Conservation (phyloP, 1,140 invertebrate genomes). For the Lithobius niger region DNA sequence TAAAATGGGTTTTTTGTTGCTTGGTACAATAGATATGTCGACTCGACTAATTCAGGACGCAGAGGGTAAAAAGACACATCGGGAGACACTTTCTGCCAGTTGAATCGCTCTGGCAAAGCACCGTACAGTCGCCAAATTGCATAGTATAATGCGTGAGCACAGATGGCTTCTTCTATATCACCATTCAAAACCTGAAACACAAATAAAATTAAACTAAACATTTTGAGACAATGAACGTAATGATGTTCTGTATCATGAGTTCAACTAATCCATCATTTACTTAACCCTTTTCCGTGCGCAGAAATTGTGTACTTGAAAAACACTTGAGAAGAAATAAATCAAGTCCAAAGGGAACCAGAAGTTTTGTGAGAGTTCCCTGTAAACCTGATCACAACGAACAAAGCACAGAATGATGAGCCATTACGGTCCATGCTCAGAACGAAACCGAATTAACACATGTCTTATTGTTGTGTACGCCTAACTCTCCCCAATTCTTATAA, state of each 20-base stretch:
- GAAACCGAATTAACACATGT: no score
- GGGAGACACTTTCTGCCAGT: slow-evolving; percentile 47
- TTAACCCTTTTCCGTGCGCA: no score
- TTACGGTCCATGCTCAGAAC: no score
- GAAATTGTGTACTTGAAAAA: no score
- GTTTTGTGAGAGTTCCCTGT: no score
- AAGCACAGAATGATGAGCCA: no score
- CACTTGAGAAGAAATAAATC: no score
- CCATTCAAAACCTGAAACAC: slow-evolving; percentile 43
- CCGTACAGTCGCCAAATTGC: slow-evolving; percentile 50
- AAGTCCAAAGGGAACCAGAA: no score
- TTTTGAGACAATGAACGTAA: slow-evolving; percentile 12
- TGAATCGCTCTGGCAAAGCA: slow-evolving; percentile 50
- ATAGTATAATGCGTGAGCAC: slow-evolving; percentile 51
- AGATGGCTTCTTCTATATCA: slow-evolving; percentile 57
- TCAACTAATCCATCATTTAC: neutral
- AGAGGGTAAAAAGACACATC: slow-evolving; percentile 54
- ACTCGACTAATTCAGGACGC: slow-evolving; percentile 51
- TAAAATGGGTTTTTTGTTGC: slow-evolving; percentile 59
- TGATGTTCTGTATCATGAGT: no score
- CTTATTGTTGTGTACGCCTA: no score
- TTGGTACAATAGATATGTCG: slow-evolving; percentile 53
- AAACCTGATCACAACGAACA: no score
- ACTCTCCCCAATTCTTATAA: no score
- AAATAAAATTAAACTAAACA: slow-evolving; percentile 10